Evolutionary conservation across 37 sponge, comb jelly and placozoan genomes (phyloP), one percentile per base, ranked within the genome.

Genomic region (Mnemiopsis leidyi): DNA sequence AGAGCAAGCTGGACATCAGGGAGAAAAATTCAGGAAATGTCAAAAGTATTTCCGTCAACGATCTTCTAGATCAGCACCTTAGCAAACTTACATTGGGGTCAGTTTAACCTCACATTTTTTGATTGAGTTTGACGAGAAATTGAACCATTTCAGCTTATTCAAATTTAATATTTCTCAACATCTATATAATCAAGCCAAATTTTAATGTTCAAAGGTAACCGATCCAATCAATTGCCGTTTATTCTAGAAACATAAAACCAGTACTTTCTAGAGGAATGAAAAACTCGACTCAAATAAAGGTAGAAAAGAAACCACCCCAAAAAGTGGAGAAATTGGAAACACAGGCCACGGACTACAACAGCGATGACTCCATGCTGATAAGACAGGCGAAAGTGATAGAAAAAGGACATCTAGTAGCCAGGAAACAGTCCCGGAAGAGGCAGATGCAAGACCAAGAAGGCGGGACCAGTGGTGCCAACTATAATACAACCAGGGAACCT

Each of bases 41-140:
- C 82, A 79, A 34, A 23, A 79, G 37, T 32, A 79, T 79, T 38
- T 79, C 82, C 7, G 82, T 79, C 16, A 79, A 79, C 35, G 82
- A 79, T 38, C 35, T 79, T 36, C 38, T 79, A 16, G 82, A 79
- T 79, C 37, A 79, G 23, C 82, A 79, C 38, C 82, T 79, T 29
- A 79, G 82, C 23, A 79, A 79, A 79, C 38, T 79, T 3, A 79
- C 82, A 2, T 32, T 79, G 3, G 37, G 38, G 82, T 79, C 7
- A 79, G 26, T 73, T 73, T n/a, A n/a, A n/a, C n/a, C n/a, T n/a
- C n/a, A n/a, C n/a, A n/a, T n/a, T 73, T 67, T 67, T 7, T 25
- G 21, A 9, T 24, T 73, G 16, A 73, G 25, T 9, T 16, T 73
- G 26, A 73, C 21, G 7, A 73, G 26, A 73, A 9, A 13, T 28